phyloP scores from a whole-genome alignment of 2,113 vertebrate genomes.

The Phalacrocorax carbo region DNA sequence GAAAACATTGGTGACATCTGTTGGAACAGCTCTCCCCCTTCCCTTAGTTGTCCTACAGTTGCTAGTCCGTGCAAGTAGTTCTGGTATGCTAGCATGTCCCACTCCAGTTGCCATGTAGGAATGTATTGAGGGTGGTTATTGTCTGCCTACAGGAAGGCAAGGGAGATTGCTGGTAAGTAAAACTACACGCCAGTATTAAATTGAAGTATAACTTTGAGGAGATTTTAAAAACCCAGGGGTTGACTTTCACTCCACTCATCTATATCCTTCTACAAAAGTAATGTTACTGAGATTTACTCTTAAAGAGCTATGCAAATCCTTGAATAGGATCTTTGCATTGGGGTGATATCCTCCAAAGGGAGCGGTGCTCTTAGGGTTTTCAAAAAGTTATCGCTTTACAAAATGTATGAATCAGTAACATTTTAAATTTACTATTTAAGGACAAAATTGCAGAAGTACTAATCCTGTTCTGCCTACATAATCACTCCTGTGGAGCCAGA shows the following conservation, averaged over 20 bases:
- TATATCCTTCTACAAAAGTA: not conserved
- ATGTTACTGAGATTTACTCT: not conserved
- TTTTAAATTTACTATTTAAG: not conserved
- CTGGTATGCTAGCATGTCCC: not conserved
- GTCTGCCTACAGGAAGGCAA: not conserved
- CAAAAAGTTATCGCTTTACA: not conserved
- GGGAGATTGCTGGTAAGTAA: not conserved
- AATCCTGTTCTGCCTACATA: not conserved
- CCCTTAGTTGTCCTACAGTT: not conserved
- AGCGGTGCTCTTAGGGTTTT: not conserved
- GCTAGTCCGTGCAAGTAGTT: not conserved
- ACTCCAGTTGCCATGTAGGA: not conserved
- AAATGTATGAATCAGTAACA: not conserved
- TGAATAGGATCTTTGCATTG: not conserved
- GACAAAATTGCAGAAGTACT: not conserved
- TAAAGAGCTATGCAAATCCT: not conserved
- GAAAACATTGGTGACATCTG: not conserved
- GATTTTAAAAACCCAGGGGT: not conserved
- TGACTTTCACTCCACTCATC: not conserved
- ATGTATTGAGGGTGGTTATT: not conserved
- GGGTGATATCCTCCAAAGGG: not conserved
- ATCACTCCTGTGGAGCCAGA: not conserved
- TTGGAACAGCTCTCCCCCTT: not conserved
- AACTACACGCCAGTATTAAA: not conserved
- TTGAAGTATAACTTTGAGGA: not conserved